Base-by-base conservation (phyloP, 2,113 vertebrate genomes). In the Cariama cristata region DNA sequence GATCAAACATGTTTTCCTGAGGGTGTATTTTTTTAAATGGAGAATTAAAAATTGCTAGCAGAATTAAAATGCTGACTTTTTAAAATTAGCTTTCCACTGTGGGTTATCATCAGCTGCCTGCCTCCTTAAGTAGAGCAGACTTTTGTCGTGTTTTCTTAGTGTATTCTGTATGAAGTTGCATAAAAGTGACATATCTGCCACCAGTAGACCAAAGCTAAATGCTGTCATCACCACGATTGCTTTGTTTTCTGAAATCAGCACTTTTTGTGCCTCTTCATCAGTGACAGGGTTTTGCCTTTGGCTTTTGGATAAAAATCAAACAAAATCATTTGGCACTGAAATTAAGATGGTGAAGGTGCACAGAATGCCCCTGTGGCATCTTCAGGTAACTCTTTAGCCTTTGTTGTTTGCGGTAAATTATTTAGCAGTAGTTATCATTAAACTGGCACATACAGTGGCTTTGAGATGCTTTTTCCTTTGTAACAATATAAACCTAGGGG, bases 401-500 rank as follows among this genome's bases (percentile, higher is more conserved):
- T 94, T 92, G 50, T 93, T 96, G 75, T 87, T 95, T 81, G 58
- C 95, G 71, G n/a, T 96, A 82, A 91, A 80, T 95, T 95, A 93
- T 97, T 97, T 97, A 94, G 66, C 86, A 87, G 42, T n/a, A 86
- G 88, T 97, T 96, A 66, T 77, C 40, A 28, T 96, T 93, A 92
- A 92, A 82, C 42, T 83, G 94, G 60, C 53, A 60, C 32, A 23
- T n/a, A 40, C 21, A 35, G 40, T 44, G 30, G 59, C 63, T 95
- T 92, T 86, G 83, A 85, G 67, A 55, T 82, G 50, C 33, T 84
- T 90, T 97, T 95, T 86, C 44, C 82, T 92, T 85, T 69, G 9
- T 62, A 86, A 38, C 38, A 28, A 0, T 64, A 20, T 76, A 86
- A 95, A 94, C 64, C 45, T 60, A 44, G 24, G 22, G 66, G 27